phyloP scores from a whole-genome alignment of 2,888 invertebrate species.

The Arenicola marina region DNA sequence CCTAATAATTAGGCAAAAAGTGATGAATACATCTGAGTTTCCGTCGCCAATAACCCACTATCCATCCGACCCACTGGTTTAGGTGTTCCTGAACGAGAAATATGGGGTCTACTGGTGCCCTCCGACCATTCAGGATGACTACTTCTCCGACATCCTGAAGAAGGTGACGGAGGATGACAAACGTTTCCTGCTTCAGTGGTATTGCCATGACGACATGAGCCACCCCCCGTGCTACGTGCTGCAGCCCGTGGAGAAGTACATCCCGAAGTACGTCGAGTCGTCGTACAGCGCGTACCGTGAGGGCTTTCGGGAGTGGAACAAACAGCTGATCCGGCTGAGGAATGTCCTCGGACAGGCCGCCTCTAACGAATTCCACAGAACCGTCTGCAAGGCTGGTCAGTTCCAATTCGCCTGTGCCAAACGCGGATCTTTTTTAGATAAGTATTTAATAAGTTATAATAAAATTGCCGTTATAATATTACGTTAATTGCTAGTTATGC shows the following conservation, averaged over 20 bases:
- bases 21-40: no score
- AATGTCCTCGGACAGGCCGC: constrained; percentile 3
- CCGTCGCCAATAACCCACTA: no score
- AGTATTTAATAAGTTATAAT: no score
- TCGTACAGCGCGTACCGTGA: not conserved
- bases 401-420: no score
- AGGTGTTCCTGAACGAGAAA: constrained; percentile 17
- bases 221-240: constrained; percentile 9
- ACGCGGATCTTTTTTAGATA: no score
- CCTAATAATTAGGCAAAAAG: no score
- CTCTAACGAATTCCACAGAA: constrained; percentile 5
- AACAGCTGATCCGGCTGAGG: not conserved
- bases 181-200: constrained; percentile 11
- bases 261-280: not conserved
- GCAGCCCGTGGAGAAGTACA: constrained; percentile 1
- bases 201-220: not conserved
- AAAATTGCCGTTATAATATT: no score
- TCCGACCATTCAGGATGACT: not conserved
- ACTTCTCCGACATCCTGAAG: constrained; percentile 2
- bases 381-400: constrained; percentile 8
- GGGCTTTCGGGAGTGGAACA: constrained; percentile 14
- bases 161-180: constrained; percentile 9
- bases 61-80: no score
- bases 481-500: no score
- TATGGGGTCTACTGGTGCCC: constrained; percentile 18